These are phyloP conservation scores for Notolabrus celidotus DNA, from an alignment of 2,797 vertebrate genomes.

Conservation along the genomic window DNA sequence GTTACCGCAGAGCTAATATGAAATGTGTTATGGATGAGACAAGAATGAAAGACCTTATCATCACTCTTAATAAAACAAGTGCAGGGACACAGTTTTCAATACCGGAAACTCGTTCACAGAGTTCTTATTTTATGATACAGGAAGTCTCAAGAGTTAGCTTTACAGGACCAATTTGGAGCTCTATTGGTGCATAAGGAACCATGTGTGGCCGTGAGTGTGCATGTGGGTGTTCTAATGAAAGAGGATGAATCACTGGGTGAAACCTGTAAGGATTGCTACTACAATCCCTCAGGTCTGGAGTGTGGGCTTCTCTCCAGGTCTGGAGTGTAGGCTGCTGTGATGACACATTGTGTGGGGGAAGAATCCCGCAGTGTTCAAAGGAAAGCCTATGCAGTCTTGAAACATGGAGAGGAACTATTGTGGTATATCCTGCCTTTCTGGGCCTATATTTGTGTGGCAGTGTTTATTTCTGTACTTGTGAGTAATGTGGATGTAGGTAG, in stretches of 20 bases:
- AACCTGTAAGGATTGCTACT: conserved; percentile 62
- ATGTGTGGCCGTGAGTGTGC: conserved; percentile 19
- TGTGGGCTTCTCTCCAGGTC: conserved; percentile 61
- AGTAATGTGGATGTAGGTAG: background rate
- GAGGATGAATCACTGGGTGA: conserved; percentile 64
- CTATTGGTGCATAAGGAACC: conserved; percentile 35
- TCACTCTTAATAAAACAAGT: background rate
- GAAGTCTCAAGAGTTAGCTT: conserved; percentile 14
- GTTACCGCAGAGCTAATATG: background rate
- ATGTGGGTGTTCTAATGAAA: conserved; percentile 62
- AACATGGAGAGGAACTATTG: background rate
- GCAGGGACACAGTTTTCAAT: conserved; percentile 17
- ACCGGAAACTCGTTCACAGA: background rate
- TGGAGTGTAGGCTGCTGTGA: conserved; percentile 57
- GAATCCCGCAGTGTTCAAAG: conserved; percentile 29
- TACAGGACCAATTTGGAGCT: background rate
- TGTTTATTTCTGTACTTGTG: conserved; percentile 20
- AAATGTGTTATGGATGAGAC: conserved; percentile 8
- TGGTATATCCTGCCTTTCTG: conserved; percentile 4
- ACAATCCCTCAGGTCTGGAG: conserved; percentile 50
- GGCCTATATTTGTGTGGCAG: conserved; percentile 1
- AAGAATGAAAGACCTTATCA: background rate
- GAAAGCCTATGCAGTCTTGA: conserved; percentile 18
- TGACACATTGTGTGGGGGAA: conserved; percentile 58
- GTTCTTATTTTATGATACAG: conserved; percentile 8